Evolutionary conservation across 2,797 vertebrate species (phyloP), one percentile per base, ranked within the genome.

Genomic region (Poeciliopsis paucimaculata): DNA sequence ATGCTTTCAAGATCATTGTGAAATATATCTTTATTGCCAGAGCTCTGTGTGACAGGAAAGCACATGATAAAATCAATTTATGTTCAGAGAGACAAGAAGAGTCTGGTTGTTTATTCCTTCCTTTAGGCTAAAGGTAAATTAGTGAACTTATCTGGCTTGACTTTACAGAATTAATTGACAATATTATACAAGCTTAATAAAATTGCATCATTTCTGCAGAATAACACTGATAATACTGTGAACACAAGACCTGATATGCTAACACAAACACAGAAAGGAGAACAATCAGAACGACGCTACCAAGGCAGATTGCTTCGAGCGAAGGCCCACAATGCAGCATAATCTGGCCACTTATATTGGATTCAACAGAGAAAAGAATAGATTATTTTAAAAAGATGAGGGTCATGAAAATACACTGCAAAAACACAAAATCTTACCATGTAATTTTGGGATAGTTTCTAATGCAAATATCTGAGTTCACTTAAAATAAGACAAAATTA

Each of bases 351-450:
- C 3, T 41, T 3, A 16, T n/a, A 41, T n/a, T 74, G 49, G 43
- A 88, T 91, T 86, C 87, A 92, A 91, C 28, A 75, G 53, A 78
- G 57, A 80, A 36, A 86, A 79, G 60, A 79, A 36, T 39, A 20
- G 47, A 34, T 84, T 53, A 66, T 85, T 86, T 87, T 46, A 82
- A 85, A 82, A 80, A 45, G 43, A 34, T 53, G 51, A 86, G 36
- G 87, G 88, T 72, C 81, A 78, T 85, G 72, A 83, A 86, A 75
- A 57, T 5, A 23, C 49, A 23, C 20, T 9, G 6, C 18, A 51
- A 51, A 51, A 23, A 23, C 18, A 49, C 20, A 51, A 51, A 51
- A 51, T 20, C 18, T 20, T 51, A 51, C 49, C 18, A 23, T 23
- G 49, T 23, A 51, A 8, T 23, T 51, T 51, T 23, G 51, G 47